A percentile compares a stretch with the other conserved stretches of the same genome.
phyloP scores from a whole-genome alignment of 2,888 invertebrate genomes.

The Leptothorax acervorum region DNA sequence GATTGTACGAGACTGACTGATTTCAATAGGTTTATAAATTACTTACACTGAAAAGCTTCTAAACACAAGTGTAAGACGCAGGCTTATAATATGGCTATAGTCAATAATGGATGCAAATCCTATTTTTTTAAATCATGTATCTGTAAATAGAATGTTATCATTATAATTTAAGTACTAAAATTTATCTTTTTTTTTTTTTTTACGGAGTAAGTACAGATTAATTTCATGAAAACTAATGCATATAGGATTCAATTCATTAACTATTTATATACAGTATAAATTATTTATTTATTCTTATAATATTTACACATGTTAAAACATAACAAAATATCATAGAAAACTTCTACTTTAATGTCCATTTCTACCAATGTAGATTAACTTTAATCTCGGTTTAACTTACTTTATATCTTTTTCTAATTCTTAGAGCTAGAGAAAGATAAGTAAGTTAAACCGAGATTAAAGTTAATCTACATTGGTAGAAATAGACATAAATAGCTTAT shows the following conservation, averaged over 20 bases:
- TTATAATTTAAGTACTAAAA: not conserved
- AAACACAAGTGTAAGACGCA: slow-evolving; percentile 73
- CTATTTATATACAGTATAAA: not conserved
- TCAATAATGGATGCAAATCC: slow-evolving; percentile 72
- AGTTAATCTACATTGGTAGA: no score
- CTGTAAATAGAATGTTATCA: slow-evolving; percentile 34
- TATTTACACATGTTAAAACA: not conserved
- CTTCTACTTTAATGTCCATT: not conserved
- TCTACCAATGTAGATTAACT: no score
- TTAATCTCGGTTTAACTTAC: no score
- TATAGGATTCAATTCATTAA: not conserved
- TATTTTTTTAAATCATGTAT: slow-evolving; percentile 63
- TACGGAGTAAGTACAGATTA: not conserved
- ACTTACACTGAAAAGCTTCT: slow-evolving; percentile 75
- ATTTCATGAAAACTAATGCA: not conserved
- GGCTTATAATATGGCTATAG: slow-evolving; percentile 75
- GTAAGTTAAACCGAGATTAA: no score
- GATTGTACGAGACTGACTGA: slow-evolving; percentile 79
- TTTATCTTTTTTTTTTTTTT: slow-evolving; percentile 2
- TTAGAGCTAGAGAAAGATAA: no score
- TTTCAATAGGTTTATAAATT: slow-evolving; percentile 73
- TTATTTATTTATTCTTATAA: slow-evolving; percentile 2
- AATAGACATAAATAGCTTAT: not conserved
- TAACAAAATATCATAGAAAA: not conserved
- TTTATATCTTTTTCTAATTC: no score